A percentile compares a stretch with the other conserved stretches of the same genome.
These are phyloP conservation scores for Schizopygopsis malacanthus DNA, from an alignment of 2,797 vertebrate species.

Conservation along the genomic window DNA sequence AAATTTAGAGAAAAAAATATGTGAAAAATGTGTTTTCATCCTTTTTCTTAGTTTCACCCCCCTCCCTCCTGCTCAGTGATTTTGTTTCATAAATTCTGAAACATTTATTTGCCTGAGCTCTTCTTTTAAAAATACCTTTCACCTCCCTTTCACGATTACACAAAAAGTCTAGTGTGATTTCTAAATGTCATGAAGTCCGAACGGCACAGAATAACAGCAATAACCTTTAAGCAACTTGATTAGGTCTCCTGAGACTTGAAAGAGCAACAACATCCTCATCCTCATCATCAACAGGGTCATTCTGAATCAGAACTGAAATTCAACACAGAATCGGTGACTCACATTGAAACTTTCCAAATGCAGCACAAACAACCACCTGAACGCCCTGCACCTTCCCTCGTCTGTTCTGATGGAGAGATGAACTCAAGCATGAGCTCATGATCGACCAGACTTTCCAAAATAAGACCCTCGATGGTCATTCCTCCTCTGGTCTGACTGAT, in stretches of 20 bases:
- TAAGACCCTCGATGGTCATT: constrained; percentile 1
- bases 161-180: not conserved
- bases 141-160: not conserved
- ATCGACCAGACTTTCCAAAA: constrained; percentile 16
- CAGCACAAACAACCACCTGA: not conserved
- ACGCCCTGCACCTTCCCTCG: not conserved
- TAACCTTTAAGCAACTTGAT: not conserved
- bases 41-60: no score
- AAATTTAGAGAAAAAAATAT: no score
- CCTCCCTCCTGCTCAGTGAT: no score
- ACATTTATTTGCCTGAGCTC: not conserved
- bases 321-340: not conserved
- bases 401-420: not conserved
- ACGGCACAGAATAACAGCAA: not conserved
- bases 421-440: constrained; percentile 11
- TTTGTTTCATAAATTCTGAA: not conserved
- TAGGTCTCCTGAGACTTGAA: not conserved
- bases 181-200: not conserved
- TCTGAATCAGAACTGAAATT: not conserved
- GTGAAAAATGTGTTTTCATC: no score
- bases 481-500: constrained; percentile 1
- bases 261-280: not conserved
- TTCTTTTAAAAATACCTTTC: not conserved
- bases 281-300: not conserved
- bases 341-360: not conserved